phyloP scores from a whole-genome alignment of 2,888 invertebrate genomes.

The Andrena dorsata region DNA sequence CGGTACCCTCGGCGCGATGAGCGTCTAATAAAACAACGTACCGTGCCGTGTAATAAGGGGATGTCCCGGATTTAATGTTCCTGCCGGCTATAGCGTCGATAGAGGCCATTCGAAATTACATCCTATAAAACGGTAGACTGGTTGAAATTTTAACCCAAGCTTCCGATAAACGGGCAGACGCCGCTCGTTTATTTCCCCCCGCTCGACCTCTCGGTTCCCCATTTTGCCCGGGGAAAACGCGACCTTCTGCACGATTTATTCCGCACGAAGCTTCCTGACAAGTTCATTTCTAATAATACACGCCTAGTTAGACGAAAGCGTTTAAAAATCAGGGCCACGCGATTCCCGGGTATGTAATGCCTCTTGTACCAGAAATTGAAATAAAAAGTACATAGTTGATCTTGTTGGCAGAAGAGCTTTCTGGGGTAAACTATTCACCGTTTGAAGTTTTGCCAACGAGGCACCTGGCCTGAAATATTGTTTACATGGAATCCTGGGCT shows the following conservation, averaged over 20 bases:
- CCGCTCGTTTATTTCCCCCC: conserved; percentile 12
- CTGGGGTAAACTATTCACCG: not conserved
- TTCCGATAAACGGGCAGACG: conserved; percentile 40
- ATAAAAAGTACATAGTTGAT: not conserved
- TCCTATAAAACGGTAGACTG: conserved; percentile 50
- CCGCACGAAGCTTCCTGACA: not conserved
- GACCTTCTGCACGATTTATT: conserved; percentile 36
- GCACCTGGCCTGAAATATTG: not conserved
- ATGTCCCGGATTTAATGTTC: conserved; percentile 68
- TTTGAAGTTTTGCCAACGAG: conserved; percentile 8
- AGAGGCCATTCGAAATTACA: conserved; percentile 59
- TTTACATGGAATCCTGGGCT: not conserved
- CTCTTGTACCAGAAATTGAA: not conserved
- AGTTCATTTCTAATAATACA: too few relatives aligned
- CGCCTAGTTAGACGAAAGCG: too few relatives aligned
- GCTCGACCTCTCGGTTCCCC: conserved; percentile 26
- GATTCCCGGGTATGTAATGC: too few relatives aligned
- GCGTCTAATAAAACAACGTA: conserved; percentile 73
- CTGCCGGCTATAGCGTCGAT: conserved; percentile 61
- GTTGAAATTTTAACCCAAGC: conserved; percentile 41
- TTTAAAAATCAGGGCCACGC: too few relatives aligned
- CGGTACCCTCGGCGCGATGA: conserved; percentile 69
- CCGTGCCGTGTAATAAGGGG: conserved; percentile 67
- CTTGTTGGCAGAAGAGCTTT: not conserved
- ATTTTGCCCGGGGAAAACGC: conserved; percentile 32